Base-by-base conservation (phyloP, 2,113 vertebrate genomes). In the Brevimyrus niger region DNA sequence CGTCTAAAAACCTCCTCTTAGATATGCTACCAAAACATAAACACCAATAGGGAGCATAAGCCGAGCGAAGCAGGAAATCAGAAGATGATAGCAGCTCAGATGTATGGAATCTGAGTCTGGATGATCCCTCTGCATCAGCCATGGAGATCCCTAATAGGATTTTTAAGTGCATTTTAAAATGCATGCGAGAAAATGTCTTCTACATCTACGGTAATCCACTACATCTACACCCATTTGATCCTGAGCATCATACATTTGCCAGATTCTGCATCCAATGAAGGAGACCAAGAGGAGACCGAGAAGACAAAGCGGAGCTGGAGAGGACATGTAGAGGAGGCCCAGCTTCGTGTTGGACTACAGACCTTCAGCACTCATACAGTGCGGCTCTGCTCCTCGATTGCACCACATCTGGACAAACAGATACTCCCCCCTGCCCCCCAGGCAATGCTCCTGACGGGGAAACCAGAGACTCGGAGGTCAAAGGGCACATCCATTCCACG, bases 381-480 rank as follows among this genome's bases (percentile, higher is more conserved):
- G 73, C 73, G 35, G 47, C 35, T 61, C 61, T n/a, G 87, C 61
- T 48, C 42, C 76, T 23, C n/a, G 87, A 88, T n/a, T 8, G 13
- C 44, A 46, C 19, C 61, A 44, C 61, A n/a, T 47, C 87, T 42
- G 58, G 21, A 19, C 58, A 27, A 44, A 61, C 46, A 46, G 42
- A 27, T 42, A 46, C 87, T 42, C n/a, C n/a, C 61, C 3, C 38
- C 87, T 46, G 9, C 21, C 31, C 6, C 42, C n/a, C n/a, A 61
- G 58, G 44, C 61, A 13, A 48, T 3, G n/a, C 13, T 46, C 61
- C 27, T 73, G 61, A 88, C n/a, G 4, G 73, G 15, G 73, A 80
- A 80, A 80, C 73, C 35, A n/a, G 73, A 88, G 87, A 76, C 87
- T 88, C 46, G 27, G 44, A 46, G 61, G 87, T 73, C 61, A 50